Conservation (phyloP, 2,113 vertebrate genomes). For the Neolamprologus toae region DNA sequence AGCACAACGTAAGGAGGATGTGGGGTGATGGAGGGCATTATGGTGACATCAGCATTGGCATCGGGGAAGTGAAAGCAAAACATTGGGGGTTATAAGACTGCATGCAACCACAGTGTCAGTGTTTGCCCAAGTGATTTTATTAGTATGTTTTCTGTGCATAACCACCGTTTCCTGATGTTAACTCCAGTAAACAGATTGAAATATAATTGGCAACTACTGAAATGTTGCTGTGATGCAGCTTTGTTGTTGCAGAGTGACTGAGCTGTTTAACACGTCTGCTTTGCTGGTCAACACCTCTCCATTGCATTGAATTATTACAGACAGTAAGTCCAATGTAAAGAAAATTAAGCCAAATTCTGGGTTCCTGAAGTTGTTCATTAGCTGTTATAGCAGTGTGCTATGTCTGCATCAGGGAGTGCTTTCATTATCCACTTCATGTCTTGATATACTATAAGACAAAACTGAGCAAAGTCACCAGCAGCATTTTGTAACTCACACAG, state of each 20-base stretch:
- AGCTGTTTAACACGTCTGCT: background rate
- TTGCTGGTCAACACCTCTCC: background rate
- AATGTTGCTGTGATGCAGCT: background rate
- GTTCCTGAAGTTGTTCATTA: background rate
- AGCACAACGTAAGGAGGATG: background rate
- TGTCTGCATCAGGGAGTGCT: background rate
- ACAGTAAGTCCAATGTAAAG: background rate
- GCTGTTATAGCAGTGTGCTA: background rate
- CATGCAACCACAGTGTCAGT: background rate
- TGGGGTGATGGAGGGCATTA: background rate
- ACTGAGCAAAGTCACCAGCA: background rate
- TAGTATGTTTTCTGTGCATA: background rate
- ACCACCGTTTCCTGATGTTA: background rate
- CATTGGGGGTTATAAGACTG: background rate
- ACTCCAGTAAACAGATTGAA: background rate
- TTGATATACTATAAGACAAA: background rate
- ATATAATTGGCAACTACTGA: background rate
- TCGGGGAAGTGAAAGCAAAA: background rate
- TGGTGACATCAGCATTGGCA: background rate
- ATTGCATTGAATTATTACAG: background rate
- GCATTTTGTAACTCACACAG: background rate
- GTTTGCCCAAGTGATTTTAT: background rate
- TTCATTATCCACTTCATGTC: background rate
- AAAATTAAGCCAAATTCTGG: background rate
- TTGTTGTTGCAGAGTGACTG: background rate